Conservation (phyloP, 2,113 vertebrate genomes). For the Epinephelus moara region DNA sequence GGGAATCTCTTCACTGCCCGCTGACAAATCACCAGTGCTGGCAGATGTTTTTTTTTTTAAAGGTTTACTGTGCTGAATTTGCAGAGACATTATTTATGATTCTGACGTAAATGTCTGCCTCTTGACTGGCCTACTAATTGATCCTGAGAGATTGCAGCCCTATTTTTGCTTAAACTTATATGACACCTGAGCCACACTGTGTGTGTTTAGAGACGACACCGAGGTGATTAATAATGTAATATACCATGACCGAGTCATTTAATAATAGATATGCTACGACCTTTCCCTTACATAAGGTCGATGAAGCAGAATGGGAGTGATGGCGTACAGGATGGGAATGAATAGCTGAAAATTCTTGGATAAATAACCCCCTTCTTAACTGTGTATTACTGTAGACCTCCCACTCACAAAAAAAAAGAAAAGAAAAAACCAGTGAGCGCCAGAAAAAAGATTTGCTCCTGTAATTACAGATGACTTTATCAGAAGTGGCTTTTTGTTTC, state of each 20-base stretch:
- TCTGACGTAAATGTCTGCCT: slow-evolving; percentile 30
- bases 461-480: slow-evolving; percentile 38
- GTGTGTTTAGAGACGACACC: slow-evolving; percentile 59
- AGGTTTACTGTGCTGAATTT: slow-evolving; percentile 22
- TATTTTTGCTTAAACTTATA: slow-evolving; percentile 41
- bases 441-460: slow-evolving; percentile 34
- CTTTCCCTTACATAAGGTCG: slow-evolving; percentile 73
- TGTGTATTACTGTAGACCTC: slow-evolving; percentile 12
- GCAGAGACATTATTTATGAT: slow-evolving; percentile 26
- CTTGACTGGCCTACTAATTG: slow-evolving; percentile 29
- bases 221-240: slow-evolving; percentile 80
- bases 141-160: slow-evolving; percentile 14
- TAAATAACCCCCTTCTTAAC: slow-evolving; percentile 27
- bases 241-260: slow-evolving; percentile 69
- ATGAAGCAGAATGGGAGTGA: slow-evolving; percentile 49
- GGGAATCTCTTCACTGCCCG: slow-evolving; percentile 14
- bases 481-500: slow-evolving; percentile 45
- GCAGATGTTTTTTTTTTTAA: background rate
- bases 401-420: slow-evolving; percentile 17
- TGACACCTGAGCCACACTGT: slow-evolving; percentile 32
- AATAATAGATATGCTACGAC: slow-evolving; percentile 81
- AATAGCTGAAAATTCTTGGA: slow-evolving; percentile 6
- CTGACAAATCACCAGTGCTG: slow-evolving; percentile 11
- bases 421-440: background rate
- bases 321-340: slow-evolving; percentile 21